Evolutionary conservation across 2,113 vertebrate species (phyloP), one percentile per base, ranked within the genome.

Genomic region (Casuarius casuarius): DNA sequence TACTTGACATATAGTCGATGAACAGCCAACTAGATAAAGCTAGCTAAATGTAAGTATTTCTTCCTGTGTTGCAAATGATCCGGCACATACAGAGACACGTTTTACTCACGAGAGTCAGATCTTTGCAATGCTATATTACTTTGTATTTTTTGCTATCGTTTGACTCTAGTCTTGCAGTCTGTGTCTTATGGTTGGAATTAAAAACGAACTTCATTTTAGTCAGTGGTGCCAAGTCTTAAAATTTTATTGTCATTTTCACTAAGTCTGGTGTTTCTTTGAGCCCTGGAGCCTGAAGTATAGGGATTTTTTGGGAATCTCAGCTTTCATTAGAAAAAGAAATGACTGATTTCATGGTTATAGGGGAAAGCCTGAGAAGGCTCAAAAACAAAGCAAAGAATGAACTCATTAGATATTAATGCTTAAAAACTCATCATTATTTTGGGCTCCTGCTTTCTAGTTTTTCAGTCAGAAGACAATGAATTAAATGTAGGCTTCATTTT

Each of bases 21-120:
- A 92, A 94, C 10, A 54, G 86, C 68, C 94, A 89, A 15, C 46
- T 35, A 93, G 82, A 88, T 86, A 94, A 86, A 97, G 93, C 65
- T 31, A 93, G 94, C 54, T 10, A 67, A 70, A 92, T 52, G 74
- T 16, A 95, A 1, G 1, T 81, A 76, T 74, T 44, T 92, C 52
- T 58, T 92, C 75, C 85, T 70, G 42, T 63, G 65, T 68, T 58
- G 65, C 5, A 7, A 94, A 77, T 68, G 58, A 93, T 65, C 74
- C 66, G 68, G 78, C 92, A 92, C 61, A 54, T 3, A 52, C 12
- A 89, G 59, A 94, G 68, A 86, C 10, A 28, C 13, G 31, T 66
- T 90, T 81, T 75, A 54, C 23, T 82, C 90, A 61, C 66, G 94
- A 35, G 75, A 95, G 58, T 51, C 78, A 54, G 40, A 95, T 72